These are phyloP conservation scores for Sebastes matsubarae DNA, from an alignment of 2,797 vertebrate genomes.

Conservation along the genomic window DNA sequence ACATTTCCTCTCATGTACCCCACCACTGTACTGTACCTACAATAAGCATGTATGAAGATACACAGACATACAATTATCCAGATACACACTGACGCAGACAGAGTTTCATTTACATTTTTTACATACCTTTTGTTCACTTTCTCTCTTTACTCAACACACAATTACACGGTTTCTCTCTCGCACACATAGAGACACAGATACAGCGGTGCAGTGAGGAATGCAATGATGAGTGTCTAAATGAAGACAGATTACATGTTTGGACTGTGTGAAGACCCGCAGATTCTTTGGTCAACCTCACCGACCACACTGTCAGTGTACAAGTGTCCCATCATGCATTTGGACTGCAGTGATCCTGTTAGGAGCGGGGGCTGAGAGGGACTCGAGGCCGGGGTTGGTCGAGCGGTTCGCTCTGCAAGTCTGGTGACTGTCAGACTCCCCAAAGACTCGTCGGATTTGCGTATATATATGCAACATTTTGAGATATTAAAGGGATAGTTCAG, in stretches of 20 bases:
- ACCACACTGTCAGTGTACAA: constrained; percentile 58
- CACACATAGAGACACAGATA: not conserved
- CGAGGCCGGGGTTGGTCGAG: not conserved
- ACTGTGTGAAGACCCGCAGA: constrained; percentile 49
- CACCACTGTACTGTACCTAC: not conserved
- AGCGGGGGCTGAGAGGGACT: not conserved
- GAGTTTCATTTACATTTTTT: constrained; percentile 4
- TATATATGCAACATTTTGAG: not conserved
- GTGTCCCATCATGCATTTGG: constrained; percentile 66
- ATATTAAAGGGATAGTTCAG: not conserved
- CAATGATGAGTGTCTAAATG: constrained; percentile 70
- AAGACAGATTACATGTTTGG: constrained; percentile 72
- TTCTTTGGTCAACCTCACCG: constrained; percentile 60
- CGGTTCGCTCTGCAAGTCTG: not conserved
- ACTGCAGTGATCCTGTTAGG: constrained; percentile 16
- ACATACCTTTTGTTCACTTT: not conserved
- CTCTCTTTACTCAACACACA: constrained; percentile 10
- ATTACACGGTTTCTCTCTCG: not conserved
- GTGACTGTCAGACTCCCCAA: not conserved
- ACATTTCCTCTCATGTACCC: not conserved
- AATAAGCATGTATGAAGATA: constrained; percentile 1
- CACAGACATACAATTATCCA: constrained; percentile 10
- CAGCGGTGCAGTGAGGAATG: constrained; percentile 56
- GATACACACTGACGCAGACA: not conserved
- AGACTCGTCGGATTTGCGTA: not conserved